Percentiles rank a stretch among this genome's conserved stretches.
Conservation (phyloP, 2,888 invertebrate species). For the Salticus scenicus region DNA sequence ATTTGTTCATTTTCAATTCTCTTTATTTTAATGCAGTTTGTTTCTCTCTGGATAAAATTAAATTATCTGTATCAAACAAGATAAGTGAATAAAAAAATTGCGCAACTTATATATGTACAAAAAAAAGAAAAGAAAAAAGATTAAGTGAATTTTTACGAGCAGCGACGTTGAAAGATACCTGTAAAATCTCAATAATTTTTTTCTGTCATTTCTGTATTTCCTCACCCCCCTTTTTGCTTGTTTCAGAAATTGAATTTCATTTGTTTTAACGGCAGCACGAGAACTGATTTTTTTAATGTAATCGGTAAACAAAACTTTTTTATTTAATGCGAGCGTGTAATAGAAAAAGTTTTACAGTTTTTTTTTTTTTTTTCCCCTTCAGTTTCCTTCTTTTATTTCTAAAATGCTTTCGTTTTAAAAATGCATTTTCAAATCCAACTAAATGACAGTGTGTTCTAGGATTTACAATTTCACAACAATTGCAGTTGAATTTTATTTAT, state of each 20-base stretch:
- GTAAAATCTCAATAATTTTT: conserved; percentile 10
- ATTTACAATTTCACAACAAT: too few relatives aligned
- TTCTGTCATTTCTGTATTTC: neutral
- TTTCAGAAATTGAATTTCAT: conserved; percentile 44
- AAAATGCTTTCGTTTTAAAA: too few relatives aligned
- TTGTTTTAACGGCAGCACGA: conserved; percentile 25
- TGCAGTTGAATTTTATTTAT: too few relatives aligned
- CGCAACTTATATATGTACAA: neutral
- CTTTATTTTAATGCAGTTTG: conserved; percentile 62
- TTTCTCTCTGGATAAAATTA: conserved; percentile 53
- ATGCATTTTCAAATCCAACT: too few relatives aligned
- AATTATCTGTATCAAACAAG: conserved; percentile 59
- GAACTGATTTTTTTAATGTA: conserved; percentile 31
- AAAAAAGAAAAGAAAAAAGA: neutral
- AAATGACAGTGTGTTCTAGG: too few relatives aligned
- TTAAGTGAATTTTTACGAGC: conserved; percentile 20
- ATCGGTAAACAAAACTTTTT: conserved; percentile 22
- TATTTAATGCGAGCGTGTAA: too few relatives aligned
- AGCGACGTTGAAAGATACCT: conserved; percentile 7
- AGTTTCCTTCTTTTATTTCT: too few relatives aligned
- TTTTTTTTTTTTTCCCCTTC: too few relatives aligned
- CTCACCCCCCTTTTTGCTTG: neutral
- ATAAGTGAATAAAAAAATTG: neutral
- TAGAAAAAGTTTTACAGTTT: too few relatives aligned
- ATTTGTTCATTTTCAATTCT: conserved; percentile 42